Base-by-base conservation (phyloP, 2,888 invertebrate genomes). In the Andrena marginata region DNA sequence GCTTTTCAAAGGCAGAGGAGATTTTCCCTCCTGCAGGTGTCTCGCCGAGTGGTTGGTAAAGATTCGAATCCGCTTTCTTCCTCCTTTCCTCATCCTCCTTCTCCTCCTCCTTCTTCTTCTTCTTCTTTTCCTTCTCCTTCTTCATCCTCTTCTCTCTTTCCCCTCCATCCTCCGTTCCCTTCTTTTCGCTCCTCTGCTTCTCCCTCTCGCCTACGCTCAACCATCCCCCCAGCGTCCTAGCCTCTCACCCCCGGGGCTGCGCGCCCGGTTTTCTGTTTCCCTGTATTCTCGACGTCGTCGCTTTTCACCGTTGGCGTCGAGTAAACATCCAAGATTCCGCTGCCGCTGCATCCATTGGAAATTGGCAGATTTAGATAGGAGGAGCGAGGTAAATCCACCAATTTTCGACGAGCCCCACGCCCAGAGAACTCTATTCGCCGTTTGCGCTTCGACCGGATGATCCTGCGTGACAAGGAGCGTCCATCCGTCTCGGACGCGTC, bases 21-120 rank as follows among this genome's bases (percentile, higher is more conserved):
- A 88, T 88, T 84, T 88, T 87, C 85, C 84, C 80, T 86, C 84
- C 82, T 86, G 88, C 84, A 88, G 88, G 88, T 87, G 88, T 88
- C 88, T 89, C 81, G 83, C 76, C 88, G 88, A 88, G 87, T 89
- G 87, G 88, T 87, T 89, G 85, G 89, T 85, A 89, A 89, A 89
- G 89, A 88, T 88, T 89, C 86, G 88, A 88, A 88, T 88, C 88
- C 86, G 86, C 83, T 89, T 88, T 88, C 87, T 87, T 82, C 80
- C 80, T 54, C 70, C 83, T 76, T 85, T 72, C 71, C 75, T 63
- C 60, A 69, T 59, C 51, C 62, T 60, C 20, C 69, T 23, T 26
- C 62, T 20, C 48, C 35, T 10, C 8, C 54, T 70, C 48, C 62
- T 56, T 70, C 62, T 64, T 2, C 42, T 16, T 29, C 23, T 42